phyloP scores from a whole-genome alignment of 2,797 vertebrate genomes.

The Streptopelia turtur region DNA sequence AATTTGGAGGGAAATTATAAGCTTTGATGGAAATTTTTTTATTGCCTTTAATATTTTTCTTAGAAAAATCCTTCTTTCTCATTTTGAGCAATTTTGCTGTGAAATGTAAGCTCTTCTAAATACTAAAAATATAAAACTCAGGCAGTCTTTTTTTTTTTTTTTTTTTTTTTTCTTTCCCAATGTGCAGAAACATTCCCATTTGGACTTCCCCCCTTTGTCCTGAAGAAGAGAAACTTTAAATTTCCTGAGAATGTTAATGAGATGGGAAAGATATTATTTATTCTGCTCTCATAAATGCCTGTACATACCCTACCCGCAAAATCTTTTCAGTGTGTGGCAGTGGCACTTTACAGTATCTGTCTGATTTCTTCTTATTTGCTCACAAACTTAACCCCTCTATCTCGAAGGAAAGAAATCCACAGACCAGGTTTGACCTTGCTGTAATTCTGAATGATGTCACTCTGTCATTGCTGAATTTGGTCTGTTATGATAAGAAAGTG shows the following conservation, averaged over 20 bases:
- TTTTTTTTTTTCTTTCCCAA: not conserved
- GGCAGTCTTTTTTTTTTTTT: not conserved
- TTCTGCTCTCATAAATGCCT: not conserved
- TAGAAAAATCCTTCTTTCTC: not conserved
- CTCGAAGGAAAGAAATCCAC: constrained; percentile 30
- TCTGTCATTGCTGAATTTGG: constrained; percentile 31
- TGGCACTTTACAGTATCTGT: not conserved
- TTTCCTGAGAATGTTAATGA: not conserved
- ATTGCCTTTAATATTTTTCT: not conserved
- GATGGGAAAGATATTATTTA: not conserved
- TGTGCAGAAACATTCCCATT: not conserved
- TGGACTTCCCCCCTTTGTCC: not conserved
- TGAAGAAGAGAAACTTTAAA: not conserved
- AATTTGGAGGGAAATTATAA: not conserved
- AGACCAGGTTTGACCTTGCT: constrained; percentile 34
- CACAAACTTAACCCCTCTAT: not conserved
- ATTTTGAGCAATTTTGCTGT: not conserved
- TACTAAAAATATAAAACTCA: not conserved
- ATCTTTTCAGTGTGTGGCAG: not conserved
- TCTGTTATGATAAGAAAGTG: constrained; percentile 37
- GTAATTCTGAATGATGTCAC: constrained; percentile 19
- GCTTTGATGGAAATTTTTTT: not conserved
- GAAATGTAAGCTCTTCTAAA: not conserved
- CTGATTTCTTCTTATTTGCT: constrained; percentile 22
- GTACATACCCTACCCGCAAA: not conserved